Evolutionary conservation across 2,113 vertebrate species (phyloP), one percentile per base, ranked within the genome.

Genomic region (Aphyosemion australe): DNA sequence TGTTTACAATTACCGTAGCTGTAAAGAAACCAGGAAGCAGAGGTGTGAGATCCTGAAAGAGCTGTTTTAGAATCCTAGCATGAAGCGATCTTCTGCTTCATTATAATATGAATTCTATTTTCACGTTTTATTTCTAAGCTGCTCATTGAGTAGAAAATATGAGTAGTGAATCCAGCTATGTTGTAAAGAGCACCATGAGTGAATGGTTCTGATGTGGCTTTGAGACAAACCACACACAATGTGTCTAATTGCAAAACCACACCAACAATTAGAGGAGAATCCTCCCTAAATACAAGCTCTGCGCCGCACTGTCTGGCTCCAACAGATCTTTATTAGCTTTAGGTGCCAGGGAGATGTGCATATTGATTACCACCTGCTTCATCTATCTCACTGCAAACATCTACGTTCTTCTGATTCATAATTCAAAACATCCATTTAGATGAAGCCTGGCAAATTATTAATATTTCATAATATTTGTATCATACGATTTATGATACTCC

Each of bases 231-330:
- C 32, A 43, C 63, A 64, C 53, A 77, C 61, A 76, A 51, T 71
- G 55, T 41, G n/a, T 77, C 73, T 73, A 82, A 77, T 65, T 75
- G 77, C 54, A 39, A 66, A 64, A 72, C 63, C n/a, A n/a, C n/a
- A n/a, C n/a, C 50, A 66, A 81, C 79, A 86, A 85, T 87, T 87
- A 87, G 78, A 69, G 63, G 61, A 79, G 64, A 77, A 80, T 83
- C 50, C 71, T 20, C 62, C 65, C 63, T 80, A 76, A 79, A 88
- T 82, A 86, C 85, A 84, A 65, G 47, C 64, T 58, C 63, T 78
- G 75, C 77, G 65, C 75, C 83, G 73, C 80, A 73, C 78, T 75
- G 84, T 86, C 86, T 90, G 86, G 71, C 81, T 86, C 78, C 78
- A 26, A 74, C 65, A 59, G 45, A 79, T 75, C 73, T 82, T 81